phyloP scores from a whole-genome alignment of 2,113 vertebrate species.

The Anolis carolinensis region DNA sequence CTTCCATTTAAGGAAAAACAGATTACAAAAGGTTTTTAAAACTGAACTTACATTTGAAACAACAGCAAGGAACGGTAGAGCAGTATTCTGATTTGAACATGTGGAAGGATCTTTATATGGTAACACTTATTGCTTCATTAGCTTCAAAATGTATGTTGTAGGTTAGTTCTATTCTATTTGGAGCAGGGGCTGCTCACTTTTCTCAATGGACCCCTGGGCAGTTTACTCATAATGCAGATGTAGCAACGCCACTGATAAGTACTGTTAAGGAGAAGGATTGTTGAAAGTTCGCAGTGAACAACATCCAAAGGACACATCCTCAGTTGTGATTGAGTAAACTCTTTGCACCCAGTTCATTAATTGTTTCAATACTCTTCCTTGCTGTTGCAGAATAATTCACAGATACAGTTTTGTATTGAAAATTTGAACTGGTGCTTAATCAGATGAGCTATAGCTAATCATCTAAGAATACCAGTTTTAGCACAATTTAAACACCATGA shows the following conservation, averaged over 20 bases:
- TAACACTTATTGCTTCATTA: neutral
- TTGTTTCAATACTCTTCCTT: neutral
- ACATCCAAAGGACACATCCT: no score
- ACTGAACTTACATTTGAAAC: neutral
- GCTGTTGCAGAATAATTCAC: neutral
- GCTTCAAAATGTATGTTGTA: neutral
- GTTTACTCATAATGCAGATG: neutral
- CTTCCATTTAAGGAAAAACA: neutral
- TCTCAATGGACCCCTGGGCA: neutral
- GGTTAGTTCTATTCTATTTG: neutral
- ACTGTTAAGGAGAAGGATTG: neutral
- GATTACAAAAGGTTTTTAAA: neutral
- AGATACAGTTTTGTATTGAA: neutral
- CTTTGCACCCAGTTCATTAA: neutral
- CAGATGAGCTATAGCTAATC: neutral
- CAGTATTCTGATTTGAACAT: neutral
- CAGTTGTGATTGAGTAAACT: no score
- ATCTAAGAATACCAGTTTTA: neutral
- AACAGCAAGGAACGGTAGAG: neutral
- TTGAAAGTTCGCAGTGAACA: no score
- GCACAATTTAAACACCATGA: neutral
- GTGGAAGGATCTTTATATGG: neutral
- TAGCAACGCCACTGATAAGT: neutral
- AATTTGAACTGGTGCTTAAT: neutral
- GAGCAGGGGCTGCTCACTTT: neutral